A percentile compares a stretch with the other conserved stretches of the same genome.
Conservation (phyloP, 2,797 vertebrate species). For the Zenarchopterus dispar region DNA sequence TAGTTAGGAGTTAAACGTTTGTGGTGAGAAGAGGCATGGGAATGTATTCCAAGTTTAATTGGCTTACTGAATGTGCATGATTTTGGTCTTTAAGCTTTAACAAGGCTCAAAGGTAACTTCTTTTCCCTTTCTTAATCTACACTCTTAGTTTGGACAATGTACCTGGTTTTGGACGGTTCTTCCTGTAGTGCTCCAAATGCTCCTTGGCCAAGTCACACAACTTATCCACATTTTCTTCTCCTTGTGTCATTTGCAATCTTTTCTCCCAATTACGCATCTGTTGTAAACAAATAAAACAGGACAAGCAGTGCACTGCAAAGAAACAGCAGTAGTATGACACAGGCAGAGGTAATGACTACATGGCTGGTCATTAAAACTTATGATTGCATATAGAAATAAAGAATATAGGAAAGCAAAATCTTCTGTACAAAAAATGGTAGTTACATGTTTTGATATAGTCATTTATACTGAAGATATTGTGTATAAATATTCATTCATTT, state of each 20-base stretch:
- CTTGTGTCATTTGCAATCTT: slow-evolving; percentile 61
- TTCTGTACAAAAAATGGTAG: too few relatives aligned
- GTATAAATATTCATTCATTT: too few relatives aligned
- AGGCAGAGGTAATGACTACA: too few relatives aligned
- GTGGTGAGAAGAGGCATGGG: background rate
- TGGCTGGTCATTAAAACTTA: too few relatives aligned
- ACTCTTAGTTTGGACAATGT: slow-evolving; percentile 1
- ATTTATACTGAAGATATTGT: too few relatives aligned
- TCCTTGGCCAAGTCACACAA: slow-evolving; percentile 63
- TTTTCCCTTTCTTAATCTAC: too few relatives aligned
- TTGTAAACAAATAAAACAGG: slow-evolving; percentile 13
- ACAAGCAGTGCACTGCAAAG: too few relatives aligned
- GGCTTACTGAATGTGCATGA: too few relatives aligned
- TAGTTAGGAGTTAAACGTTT: background rate
- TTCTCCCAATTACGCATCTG: slow-evolving; percentile 78
- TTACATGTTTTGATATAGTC: too few relatives aligned
- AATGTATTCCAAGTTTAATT: background rate
- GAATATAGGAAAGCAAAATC: background rate
- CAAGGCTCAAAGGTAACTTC: too few relatives aligned
- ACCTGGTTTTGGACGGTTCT: slow-evolving; percentile 72
- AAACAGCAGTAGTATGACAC: too few relatives aligned
- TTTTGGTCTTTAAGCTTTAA: too few relatives aligned
- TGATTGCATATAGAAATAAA: background rate
- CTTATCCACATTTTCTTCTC: slow-evolving; percentile 54
- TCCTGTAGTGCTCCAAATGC: slow-evolving; percentile 63